These are phyloP conservation scores for Saimiri boliviensis DNA, from an alignment of 2,113 vertebrate genomes.

Conservation along the genomic window DNA sequence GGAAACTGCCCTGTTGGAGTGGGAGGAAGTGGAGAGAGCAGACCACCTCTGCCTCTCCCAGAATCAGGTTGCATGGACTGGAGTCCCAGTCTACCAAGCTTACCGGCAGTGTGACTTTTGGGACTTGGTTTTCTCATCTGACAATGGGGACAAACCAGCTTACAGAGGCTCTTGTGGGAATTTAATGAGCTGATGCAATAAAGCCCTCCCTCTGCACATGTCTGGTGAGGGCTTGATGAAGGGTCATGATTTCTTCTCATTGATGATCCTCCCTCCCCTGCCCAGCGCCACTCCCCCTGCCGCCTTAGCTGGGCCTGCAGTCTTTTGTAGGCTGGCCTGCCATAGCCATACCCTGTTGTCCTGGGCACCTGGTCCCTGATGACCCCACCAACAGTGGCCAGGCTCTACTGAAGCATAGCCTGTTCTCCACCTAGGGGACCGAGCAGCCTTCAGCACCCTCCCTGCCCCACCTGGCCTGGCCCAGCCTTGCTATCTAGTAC, in stretches of 20 bases:
- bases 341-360: not conserved
- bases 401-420: too few species aligned
- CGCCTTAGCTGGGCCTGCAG: not conserved
- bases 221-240: not conserved
- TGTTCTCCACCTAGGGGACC: not conserved
- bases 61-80: not conserved
- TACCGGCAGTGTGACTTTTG: too few species aligned
- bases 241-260: not conserved
- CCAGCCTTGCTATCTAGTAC: not conserved
- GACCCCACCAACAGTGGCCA: not conserved
- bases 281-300: not conserved
- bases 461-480: not conserved
- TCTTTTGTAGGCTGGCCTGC: not conserved
- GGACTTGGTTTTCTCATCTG: not conserved
- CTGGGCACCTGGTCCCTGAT: not conserved
- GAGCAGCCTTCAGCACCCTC: not conserved
- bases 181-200: fast-evolving
- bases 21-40: not conserved
- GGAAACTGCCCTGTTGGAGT: too few species aligned
- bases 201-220: not conserved
- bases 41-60: not conserved
- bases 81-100: not conserved
- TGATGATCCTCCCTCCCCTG: too few species aligned
- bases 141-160: not conserved
- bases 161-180: not conserved